phyloP scores from a whole-genome alignment of 2,797 vertebrate genomes.

The Phylloscopus collybita region DNA sequence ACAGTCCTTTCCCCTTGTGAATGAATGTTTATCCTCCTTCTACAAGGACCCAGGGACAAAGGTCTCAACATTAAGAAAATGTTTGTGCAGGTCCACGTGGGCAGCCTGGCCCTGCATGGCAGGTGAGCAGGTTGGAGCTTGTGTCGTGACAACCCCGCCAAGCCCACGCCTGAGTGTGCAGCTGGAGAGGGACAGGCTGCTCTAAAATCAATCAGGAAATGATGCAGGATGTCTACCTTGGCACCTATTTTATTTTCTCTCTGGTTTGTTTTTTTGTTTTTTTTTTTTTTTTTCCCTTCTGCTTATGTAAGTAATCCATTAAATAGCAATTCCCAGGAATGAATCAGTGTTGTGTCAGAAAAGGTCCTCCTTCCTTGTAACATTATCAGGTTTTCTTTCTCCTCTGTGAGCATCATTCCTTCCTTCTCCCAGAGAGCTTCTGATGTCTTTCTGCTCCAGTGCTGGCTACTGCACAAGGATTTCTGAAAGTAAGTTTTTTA shows the following conservation, averaged over 20 bases:
- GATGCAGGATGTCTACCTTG: not conserved
- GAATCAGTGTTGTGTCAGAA: not conserved
- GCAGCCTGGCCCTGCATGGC: not conserved
- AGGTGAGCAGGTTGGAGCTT: not conserved
- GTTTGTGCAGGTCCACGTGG: not conserved
- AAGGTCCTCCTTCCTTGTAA: not conserved
- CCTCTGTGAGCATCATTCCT: not conserved
- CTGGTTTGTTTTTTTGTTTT: too few relatives aligned
- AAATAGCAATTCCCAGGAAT: not conserved
- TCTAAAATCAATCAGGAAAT: not conserved
- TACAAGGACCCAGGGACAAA: not conserved
- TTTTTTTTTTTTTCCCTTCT: not conserved
- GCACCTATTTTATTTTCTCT: not conserved
- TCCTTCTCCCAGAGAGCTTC: not conserved
- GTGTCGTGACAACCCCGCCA: not conserved
- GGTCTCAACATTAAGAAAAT: not conserved
- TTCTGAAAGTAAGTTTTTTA: not conserved
- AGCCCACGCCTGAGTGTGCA: not conserved
- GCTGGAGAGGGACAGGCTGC: not conserved
- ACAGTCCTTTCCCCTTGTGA: not conserved
- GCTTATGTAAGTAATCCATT: not conserved
- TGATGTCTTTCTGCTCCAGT: not conserved
- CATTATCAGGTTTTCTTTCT: not conserved
- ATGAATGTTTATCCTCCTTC: conserved; percentile 9
- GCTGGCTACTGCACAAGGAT: not conserved